Base-by-base conservation (phyloP, 1,140 invertebrate genomes). In the Tetramorium parvispinum region DNA sequence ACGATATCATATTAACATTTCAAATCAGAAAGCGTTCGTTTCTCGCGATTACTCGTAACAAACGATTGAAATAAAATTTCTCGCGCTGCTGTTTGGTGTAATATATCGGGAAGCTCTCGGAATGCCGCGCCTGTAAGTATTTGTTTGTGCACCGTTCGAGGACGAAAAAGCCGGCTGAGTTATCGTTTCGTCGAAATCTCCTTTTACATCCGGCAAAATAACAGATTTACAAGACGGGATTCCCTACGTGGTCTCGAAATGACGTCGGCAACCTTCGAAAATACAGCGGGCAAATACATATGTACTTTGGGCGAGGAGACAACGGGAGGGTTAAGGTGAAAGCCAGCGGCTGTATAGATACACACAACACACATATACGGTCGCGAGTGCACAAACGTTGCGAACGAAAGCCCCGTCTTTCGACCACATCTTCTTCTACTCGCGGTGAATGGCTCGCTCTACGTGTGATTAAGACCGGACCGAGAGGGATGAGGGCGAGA, bases 151-250 rank as follows among this genome's bases (percentile, higher is more conserved):
- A 5, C 46, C 57, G 7, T 27, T 11, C 49, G 66, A 73, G 37
- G 18, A 82, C 21, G 32, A 57, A 5, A 82, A 16, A 82, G 53
- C 43, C 40, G 55, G 0, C n/a, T 55, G 46, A 59, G 61, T 83
- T 61, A 88, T 85, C 79, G 55, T 32, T 8, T 18, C 16, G 8
- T 16, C 53, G 32, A 85, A 87, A 85, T 90, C 75, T 77, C 76
- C 46, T 78, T 86, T 87, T 82, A 65, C 81, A 37, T 57, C 70
- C 65, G 51, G 37, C 51, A 76, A 68, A 87, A 89, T 85, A 91
- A 86, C 78, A 82, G 82, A 88, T 88, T 88, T 88, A 76, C 78
- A 82, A 55, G 32, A 16, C 49, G 49, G 37, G 70, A 89, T 86
- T 82, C 70, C 51, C 66, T 68, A 16, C 40, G 27, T 78, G 27